Evolutionary conservation across 2,113 vertebrate genomes (phyloP).

Genomic region (human): GRCh38 chr11:116690001-116690500

Average conservation of each 20-base stretch:
- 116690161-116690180: not conserved
- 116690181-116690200: not conserved
- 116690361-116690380: too few species aligned
- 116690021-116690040: not conserved
- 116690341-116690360: too few species aligned
- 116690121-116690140: not conserved
- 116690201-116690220: not conserved
- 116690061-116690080: too few species aligned
- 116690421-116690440: too few species aligned
- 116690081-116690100: not conserved
- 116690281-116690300: not conserved
- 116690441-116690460: too few species aligned
- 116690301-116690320: not conserved
- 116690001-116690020: accelerated
- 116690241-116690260: not conserved
- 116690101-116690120: not conserved
- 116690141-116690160: not conserved
- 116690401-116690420: too few species aligned
- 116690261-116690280: slow-evolving; percentile 25
- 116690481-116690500: too few species aligned
- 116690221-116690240: not conserved
- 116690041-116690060: not conserved
- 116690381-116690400: too few species aligned
- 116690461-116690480: too few species aligned
- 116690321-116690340: too few species aligned